Conservation (phyloP, 92 coral and sea anemone species). For the Epizoanthus ramosus region DNA sequence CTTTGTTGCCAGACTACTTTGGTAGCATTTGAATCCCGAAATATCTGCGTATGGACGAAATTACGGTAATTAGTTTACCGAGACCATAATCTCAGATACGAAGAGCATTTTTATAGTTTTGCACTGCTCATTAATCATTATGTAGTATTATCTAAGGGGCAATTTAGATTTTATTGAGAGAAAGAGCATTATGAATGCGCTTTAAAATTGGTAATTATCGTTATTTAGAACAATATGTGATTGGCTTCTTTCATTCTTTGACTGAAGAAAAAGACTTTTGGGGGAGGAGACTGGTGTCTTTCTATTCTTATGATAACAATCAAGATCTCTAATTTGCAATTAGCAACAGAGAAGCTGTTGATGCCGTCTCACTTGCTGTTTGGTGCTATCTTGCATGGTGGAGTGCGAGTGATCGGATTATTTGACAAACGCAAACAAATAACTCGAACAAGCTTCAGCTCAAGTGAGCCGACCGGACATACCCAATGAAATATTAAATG, state of each 20-base stretch:
- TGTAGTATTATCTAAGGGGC: not conserved
- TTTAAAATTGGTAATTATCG: conserved; percentile 2
- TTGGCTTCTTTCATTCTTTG: conserved; percentile 10
- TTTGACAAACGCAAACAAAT: too few relatives aligned
- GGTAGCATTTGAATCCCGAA: not conserved
- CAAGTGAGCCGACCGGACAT: too few relatives aligned
- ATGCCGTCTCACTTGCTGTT: not conserved
- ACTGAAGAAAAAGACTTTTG: not conserved
- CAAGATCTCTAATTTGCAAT: not conserved
- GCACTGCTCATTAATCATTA: conserved; percentile 1
- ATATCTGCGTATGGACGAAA: not conserved
- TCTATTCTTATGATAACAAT: conserved; percentile 3
- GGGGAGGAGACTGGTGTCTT: conserved; percentile 1
- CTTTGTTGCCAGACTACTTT: not conserved
- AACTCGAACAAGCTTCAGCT: too few relatives aligned
- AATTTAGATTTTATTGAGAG: conserved; percentile 3
- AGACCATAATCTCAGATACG: not conserved
- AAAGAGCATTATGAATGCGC: not conserved
- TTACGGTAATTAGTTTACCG: too few relatives aligned
- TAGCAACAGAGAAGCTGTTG: not conserved
- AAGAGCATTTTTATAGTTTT: not conserved
- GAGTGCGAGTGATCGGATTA: too few relatives aligned
- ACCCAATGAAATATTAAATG: too few relatives aligned
- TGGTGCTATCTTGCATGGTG: too few relatives aligned
- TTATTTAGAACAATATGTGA: not conserved